Conservation (phyloP, 2,797 vertebrate species). For the Leptodactylus fallax region DNA sequence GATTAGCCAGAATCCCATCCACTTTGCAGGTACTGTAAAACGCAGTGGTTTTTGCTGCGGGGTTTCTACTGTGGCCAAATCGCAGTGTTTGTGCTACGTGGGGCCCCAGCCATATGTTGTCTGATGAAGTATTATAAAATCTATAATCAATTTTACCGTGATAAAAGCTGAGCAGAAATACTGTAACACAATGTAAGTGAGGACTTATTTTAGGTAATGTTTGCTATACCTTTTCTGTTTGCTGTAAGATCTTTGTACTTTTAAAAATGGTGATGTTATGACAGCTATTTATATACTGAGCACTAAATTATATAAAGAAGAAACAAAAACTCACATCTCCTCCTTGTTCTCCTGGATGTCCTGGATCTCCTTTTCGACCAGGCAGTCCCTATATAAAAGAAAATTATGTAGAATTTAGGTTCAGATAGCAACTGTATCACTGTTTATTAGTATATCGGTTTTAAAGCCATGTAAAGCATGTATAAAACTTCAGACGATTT, state of each 20-base stretch:
- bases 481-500: too few relatives aligned
- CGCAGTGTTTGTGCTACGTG: too few relatives aligned
- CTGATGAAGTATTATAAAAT: too few relatives aligned
- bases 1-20: too few relatives aligned
- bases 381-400: constrained; percentile 74
- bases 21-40: too few relatives aligned
- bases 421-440: background rate
- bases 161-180: too few relatives aligned
- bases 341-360: constrained; percentile 88
- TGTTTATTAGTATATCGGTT: too few relatives aligned
- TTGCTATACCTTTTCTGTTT: background rate
- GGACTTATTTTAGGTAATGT: background rate
- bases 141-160: too few relatives aligned
- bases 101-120: too few relatives aligned
- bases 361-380: constrained; percentile 78
- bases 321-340: constrained; percentile 76
- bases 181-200: too few relatives aligned
- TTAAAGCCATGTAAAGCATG: background rate
- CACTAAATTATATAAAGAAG: background rate
- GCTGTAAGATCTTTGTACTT: background rate
- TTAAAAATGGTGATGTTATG: background rate
- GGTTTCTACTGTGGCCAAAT: too few relatives aligned
- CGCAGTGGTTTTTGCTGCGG: too few relatives aligned
- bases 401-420: background rate
- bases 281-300: background rate